A percentile compares a stretch with the other conserved stretches of the same genome.
Evolutionary conservation across 2,797 vertebrate species (phyloP).

Genomic region (Distichodus sexfasciatus): DNA sequence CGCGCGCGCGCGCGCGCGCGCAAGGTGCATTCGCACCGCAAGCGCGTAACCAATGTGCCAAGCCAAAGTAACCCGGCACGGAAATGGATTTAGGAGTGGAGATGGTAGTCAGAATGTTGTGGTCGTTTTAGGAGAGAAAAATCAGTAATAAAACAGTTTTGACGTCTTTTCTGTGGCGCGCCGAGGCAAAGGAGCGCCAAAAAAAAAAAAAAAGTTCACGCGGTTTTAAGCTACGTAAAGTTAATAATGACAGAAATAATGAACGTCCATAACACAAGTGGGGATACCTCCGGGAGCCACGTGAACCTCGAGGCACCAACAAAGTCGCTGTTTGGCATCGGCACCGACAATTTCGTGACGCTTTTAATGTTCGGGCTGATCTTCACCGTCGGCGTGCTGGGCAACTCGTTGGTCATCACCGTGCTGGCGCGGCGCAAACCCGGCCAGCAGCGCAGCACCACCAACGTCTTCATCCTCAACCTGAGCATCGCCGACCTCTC

Average conservation of each 20-base stretch:
- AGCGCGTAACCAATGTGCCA: too few species aligned
- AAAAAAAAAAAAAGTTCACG: too few species aligned
- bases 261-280: constrained; percentile 34
- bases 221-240: background rate
- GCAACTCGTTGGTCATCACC: constrained; percentile 94
- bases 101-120: too few species aligned
- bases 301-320: constrained; percentile 54
- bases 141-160: too few species aligned
- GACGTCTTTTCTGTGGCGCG: too few species aligned
- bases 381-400: constrained; percentile 89
- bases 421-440: constrained; percentile 89
- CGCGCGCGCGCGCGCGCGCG: too few species aligned
- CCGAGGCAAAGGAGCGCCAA: too few species aligned
- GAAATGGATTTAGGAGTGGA: too few species aligned
- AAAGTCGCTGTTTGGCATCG: constrained; percentile 80
- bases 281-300: constrained; percentile 1
- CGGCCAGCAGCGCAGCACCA: constrained; percentile 87
- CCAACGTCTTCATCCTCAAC: constrained; percentile 97
- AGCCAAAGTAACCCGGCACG: too few species aligned
- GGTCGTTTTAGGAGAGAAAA: too few species aligned
- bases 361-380: constrained; percentile 88
- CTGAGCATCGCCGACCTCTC: constrained; percentile 95
- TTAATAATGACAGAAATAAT: background rate
- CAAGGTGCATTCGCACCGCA: too few species aligned
- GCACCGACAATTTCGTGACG: constrained; percentile 87